Base-by-base conservation (phyloP, 2,113 vertebrate species). In the Oenanthe oenanthe region DNA sequence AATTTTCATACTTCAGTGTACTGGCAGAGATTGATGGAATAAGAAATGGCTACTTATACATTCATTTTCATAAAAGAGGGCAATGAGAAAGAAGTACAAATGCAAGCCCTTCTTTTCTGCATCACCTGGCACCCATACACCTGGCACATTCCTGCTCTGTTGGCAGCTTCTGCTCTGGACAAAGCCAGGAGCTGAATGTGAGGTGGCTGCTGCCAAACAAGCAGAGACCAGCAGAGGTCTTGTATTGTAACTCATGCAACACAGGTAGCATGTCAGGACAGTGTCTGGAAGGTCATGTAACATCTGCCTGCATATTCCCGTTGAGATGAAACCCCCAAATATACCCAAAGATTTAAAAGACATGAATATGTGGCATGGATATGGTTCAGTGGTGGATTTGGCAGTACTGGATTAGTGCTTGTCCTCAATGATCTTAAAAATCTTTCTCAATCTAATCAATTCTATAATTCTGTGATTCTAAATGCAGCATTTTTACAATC, bases 1-100 rank as follows among this genome's bases (percentile, higher is more conserved):
- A 75, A n/a, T 96, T 94, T 93, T 95, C 86, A 96, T 93, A 88
- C 47, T 67, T 88, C 60, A 65, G 42, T 77, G 80, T 92, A 13
- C 58, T 92, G 88, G 80, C 65, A 93, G 88, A 89, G 61, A 93
- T 7, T 70, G 83, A 93, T 73, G 58, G 84, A 86, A 86, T 36
- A 68, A 81, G 54, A 92, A 95, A 94, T 11, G 66, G 34, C 38
- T 70, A 43, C 40, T 85, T 60, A n/a, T 47, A 76, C 57, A 88
- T 73, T 84, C 53, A 61, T 91, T 86, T 88, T 77, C 76, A 71
- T 88, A 51, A 68, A 71, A 72, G 50, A 67, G 34, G 13, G 43
- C 61, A 53, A 60, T 12, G 31, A 79, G 54, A 90, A 89, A 78
- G 16, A 38, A 54, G 50, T 42, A 71, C n/a, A 85, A 89, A 84